Conservation (phyloP, 2,888 invertebrate genomes). For the Smittia sp. region DNA sequence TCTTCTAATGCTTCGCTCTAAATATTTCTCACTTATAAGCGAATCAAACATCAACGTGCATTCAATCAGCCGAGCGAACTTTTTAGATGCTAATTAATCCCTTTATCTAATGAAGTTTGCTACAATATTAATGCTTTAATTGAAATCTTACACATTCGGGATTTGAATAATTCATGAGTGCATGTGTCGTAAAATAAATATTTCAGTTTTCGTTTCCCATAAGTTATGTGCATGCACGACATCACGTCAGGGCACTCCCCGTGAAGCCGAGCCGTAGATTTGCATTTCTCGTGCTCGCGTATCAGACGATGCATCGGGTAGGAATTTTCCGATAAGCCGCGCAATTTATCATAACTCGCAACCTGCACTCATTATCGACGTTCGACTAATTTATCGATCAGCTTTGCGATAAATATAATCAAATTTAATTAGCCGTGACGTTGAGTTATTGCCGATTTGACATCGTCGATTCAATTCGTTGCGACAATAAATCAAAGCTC, state of each 20-base stretch:
- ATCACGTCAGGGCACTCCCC: neutral
- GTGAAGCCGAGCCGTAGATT: neutral
- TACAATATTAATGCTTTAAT: slow-evolving; percentile 35
- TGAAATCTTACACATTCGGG: slow-evolving; percentile 27
- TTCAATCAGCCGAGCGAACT: neutral
- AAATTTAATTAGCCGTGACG: slow-evolving; percentile 28
- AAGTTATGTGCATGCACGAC: slow-evolving; percentile 35
- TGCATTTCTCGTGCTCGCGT: neutral
- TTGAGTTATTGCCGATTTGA: slow-evolving; percentile 31
- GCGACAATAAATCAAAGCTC: slow-evolving; percentile 26
- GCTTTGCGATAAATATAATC: slow-evolving; percentile 3
- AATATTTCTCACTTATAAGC: too few species aligned
- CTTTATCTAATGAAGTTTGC: slow-evolving; percentile 24
- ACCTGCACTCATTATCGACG: neutral
- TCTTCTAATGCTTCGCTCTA: too few species aligned
- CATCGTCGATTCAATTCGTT: slow-evolving; percentile 29
- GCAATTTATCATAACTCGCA: neutral
- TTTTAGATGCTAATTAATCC: slow-evolving; percentile 39
- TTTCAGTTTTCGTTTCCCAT: slow-evolving; percentile 12
- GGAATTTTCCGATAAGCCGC: neutral
- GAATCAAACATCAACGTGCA: too few species aligned
- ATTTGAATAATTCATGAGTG: slow-evolving; percentile 38
- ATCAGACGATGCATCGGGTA: neutral
- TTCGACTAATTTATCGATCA: neutral
- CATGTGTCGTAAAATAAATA: slow-evolving; percentile 37